Evolutionary conservation across 2,797 vertebrate genomes (phyloP), one percentile per base, ranked within the genome.

Genomic region (Phoeniculus purpureus): DNA sequence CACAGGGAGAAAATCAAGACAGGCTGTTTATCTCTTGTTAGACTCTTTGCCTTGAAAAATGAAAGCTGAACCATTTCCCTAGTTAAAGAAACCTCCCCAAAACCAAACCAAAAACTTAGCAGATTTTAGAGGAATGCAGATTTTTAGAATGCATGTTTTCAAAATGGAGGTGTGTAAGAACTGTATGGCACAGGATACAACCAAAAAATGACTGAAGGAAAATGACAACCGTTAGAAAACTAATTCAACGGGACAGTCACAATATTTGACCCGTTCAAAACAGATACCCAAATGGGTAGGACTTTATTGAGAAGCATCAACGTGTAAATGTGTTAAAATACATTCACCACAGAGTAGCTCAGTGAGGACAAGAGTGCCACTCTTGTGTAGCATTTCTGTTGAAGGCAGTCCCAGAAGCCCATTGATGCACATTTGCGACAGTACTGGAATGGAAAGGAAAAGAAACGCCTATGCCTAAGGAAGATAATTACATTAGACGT

Each of bases 401-500:
- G 58, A 78, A 71, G 43, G 85, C 48, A 87, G 51, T 67, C 75
- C 62, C 68, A 80, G 83, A 87, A 92, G 85, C 22, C 26, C 51
- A 50, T 48, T 0, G 2, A 68, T 87, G 62, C 10, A 62, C 51
- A 56, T 83, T 94, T 85, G 56, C 55, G 75, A 58, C n/a, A 65
- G 62, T 18, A 60, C 26, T 59, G 85, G 70, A 83, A 93, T 67
- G 66, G 22, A 43, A 76, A 71, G 85, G 70, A 91, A 92, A 73
- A 92, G 90, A 34, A 94, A 92, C 52, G 3, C 79, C 92, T 60
- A 73, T 93, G 91, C 73, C 70, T 89, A 32, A 73, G 71, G 70
- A 87, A 85, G 62, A 87, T 94, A 93, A 95, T 94, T 94, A 81
- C 65, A 67, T 59, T 86, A 94, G 85, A 85, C 87, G 43, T 89